A percentile compares a stretch with the other conserved stretches of the same genome.
phyloP scores from a whole-genome alignment of 37 sponge, comb jelly and placozoan genomes.

The Cladorhizidae sp. region DNA sequence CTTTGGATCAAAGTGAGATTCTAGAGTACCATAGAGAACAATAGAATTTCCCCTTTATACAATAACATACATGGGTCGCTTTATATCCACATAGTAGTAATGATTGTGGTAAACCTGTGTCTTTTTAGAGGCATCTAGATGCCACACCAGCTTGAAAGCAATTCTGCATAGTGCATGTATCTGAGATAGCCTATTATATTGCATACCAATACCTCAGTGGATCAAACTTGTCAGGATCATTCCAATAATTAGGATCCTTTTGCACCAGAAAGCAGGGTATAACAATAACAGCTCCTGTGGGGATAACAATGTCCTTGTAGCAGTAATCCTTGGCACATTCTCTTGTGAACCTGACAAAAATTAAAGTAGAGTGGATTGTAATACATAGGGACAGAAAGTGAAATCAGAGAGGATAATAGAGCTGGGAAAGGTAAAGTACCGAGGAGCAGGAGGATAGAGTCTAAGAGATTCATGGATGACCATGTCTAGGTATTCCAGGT shows the following conservation, averaged over 20 bases:
- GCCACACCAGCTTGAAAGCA: no score
- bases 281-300: constrained; percentile 19
- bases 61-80: no score
- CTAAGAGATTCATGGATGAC: constrained; percentile 72
- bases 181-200: background rate
- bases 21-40: no score
- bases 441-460: constrained; percentile 64
- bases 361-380: background rate
- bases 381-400: no score
- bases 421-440: no score
- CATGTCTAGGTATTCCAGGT: constrained; percentile 70
- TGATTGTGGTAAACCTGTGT: no score
- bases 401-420: no score
- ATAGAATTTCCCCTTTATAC: no score
- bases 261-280: constrained; percentile 61
- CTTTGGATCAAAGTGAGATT: no score
- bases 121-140: no score
- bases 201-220: constrained; percentile 58
- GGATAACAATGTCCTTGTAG: constrained; percentile 31
- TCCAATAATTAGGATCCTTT: constrained; percentile 72
- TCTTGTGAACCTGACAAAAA: background rate
- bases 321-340: constrained; percentile 9
- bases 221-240: constrained; percentile 79
- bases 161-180: background rate
- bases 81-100: no score